A percentile compares a stretch with the other conserved stretches of the same genome.
phyloP scores from a whole-genome alignment of 1,140 invertebrate genomes.

The Euwallacea fornicatus region DNA sequence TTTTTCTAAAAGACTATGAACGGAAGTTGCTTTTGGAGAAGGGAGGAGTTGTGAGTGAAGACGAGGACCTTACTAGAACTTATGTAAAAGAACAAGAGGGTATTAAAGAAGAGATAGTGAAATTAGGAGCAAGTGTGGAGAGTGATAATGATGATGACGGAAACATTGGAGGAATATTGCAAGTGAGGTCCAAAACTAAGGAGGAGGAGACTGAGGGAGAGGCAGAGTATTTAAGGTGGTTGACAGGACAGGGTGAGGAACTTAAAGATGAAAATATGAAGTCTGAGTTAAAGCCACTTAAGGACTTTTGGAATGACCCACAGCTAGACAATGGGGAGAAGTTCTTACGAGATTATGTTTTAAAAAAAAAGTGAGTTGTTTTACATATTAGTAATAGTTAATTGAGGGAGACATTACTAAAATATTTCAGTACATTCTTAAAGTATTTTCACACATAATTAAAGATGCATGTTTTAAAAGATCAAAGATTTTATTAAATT shows the following conservation, averaged over 20 bases:
- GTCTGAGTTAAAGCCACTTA: conserved; percentile 70
- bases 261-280: conserved; percentile 65
- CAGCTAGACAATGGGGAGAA: conserved; percentile 81
- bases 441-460: neutral
- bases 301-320: conserved; percentile 82
- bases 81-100: conserved; percentile 72
- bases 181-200: conserved; percentile 64
- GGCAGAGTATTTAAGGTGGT: conserved; percentile 76
- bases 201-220: conserved; percentile 66
- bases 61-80: conserved; percentile 56
- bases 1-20: conserved; percentile 81
- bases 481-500: neutral
- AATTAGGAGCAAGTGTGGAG: conserved; percentile 55
- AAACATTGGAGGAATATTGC: conserved; percentile 61
- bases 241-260: conserved; percentile 74
- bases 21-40: conserved; percentile 73
- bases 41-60: conserved; percentile 63
- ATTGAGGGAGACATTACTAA: too few relatives aligned
- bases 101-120: conserved; percentile 69
- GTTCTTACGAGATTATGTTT: conserved; percentile 89
- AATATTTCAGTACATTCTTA: too few relatives aligned
- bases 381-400: neutral
- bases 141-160: conserved; percentile 59
- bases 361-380: conserved; percentile 75
- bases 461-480: neutral